Conservation (phyloP, 2,113 vertebrate genomes). For the Cryptomyrus ogoouensis region DNA sequence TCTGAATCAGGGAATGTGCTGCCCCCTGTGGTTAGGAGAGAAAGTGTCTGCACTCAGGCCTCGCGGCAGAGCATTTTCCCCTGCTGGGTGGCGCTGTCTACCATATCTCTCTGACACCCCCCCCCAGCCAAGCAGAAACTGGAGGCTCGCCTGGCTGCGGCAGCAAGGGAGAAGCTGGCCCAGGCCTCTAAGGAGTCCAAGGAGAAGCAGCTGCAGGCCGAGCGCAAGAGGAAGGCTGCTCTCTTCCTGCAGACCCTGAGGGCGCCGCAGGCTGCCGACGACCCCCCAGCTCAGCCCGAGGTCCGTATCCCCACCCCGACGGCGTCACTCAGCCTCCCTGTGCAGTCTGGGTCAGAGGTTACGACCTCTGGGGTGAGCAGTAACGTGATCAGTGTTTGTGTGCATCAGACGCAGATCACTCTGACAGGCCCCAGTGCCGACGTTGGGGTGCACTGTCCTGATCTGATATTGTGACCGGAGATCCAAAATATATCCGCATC, state of each 20-base stretch:
- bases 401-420: background rate
- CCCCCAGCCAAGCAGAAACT: conserved; percentile 87
- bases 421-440: background rate
- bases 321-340: background rate
- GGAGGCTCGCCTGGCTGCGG: conserved; percentile 93
- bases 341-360: background rate
- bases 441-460: background rate
- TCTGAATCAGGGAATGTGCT: background rate
- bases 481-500: background rate
- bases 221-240: conserved; percentile 91
- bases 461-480: background rate
- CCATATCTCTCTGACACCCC: background rate
- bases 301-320: conserved; percentile 43
- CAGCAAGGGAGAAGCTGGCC: conserved; percentile 91
- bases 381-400: background rate
- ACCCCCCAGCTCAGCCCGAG: conserved; percentile 62
- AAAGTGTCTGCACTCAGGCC: background rate
- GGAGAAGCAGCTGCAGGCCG: conserved; percentile 93
- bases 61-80: background rate
- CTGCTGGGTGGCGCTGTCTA: background rate
- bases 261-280: conserved; percentile 69
- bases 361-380: background rate
- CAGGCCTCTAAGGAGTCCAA: conserved; percentile 97
- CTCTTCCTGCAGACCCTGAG: conserved; percentile 88
- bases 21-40: background rate